Base-by-base conservation (phyloP, 2,797 vertebrate genomes). In the Chiloscyllium punctatum region DNA sequence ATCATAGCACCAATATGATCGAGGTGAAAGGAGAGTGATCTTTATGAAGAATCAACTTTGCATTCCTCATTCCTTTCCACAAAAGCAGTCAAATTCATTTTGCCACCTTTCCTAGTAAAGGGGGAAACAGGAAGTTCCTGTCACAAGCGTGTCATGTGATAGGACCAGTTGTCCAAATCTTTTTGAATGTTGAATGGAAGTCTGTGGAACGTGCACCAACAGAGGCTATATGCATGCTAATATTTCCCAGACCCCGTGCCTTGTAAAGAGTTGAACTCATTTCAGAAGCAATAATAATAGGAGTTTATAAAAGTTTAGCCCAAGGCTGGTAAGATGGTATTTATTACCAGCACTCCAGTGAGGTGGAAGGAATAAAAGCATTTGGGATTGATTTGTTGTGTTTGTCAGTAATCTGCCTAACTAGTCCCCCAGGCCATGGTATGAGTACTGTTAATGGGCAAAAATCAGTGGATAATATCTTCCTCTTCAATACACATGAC, bases 341-440 rank as follows among this genome's bases (percentile, higher is more conserved):
- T 37, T 92, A 92, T 92, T 92, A 92, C 90, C n/a, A 68, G 90
- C n/a, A 37, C 62, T 92, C n/a, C 37, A n/a, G 90, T 92, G 90
- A 92, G 62, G 90, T 92, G 90, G 90, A 92, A 69, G 62, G 90
- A 92, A 69, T 92, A 37, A 92, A 84, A 92, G 66, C 90, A 92
- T 92, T 92, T 92, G 90, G 90, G 66, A 92, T 69, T 68, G 90
- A 92, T 92, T 92, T 92, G 90, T 69, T 92, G 66, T 18, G 23
- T 92, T 69, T 92, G 18, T 92, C 90, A 92, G 90, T 92, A 92
- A 92, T 7, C 66, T 25, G 90, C 66, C 90, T 69, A 92, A 92
- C 69, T 92, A 92, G 18, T 68, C n/a, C 90, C 66, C 23, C 90
- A 69, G 90, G 90, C 90, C 42, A 66, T 4, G n/a, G 21, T 27